Evolutionary conservation across 2,888 invertebrate genomes (phyloP).

Genomic region (Erpobdella octoculata): DNA sequence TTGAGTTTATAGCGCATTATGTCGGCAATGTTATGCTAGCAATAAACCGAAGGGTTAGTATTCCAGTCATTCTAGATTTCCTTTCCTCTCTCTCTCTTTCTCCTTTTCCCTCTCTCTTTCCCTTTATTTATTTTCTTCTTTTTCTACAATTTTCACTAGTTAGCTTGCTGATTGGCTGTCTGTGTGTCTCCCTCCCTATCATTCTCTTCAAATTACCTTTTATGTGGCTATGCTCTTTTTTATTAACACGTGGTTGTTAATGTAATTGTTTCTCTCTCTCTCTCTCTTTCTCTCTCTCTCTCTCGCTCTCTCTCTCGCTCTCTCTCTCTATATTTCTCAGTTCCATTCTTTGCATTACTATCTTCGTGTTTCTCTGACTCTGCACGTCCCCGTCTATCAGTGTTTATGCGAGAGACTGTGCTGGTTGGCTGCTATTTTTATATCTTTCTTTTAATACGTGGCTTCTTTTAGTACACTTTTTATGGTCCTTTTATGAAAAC

Average conservation of each 20-base stretch:
- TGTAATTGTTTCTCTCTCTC: too few relatives aligned
- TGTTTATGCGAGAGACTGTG: background rate
- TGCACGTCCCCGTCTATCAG: background rate
- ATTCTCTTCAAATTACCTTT: too few relatives aligned
- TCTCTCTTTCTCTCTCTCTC: background rate
- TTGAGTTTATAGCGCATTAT: background rate
- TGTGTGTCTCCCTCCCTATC: too few relatives aligned
- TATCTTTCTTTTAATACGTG: constrained; percentile 4
- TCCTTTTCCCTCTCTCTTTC: background rate
- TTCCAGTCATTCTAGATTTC: background rate
- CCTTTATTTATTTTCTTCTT: background rate
- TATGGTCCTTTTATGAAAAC: background rate
- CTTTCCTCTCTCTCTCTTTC: background rate
- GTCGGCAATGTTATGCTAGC: constrained; percentile 1
- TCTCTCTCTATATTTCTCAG: background rate
- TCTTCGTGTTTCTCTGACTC: background rate
- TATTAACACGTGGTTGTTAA: too few relatives aligned
- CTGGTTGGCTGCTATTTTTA: constrained; percentile 4
- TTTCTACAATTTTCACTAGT: background rate
- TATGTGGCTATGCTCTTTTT: too few relatives aligned
- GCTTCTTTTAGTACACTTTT: constrained; percentile 1
- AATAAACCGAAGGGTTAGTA: constrained; percentile 1
- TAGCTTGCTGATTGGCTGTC: too few relatives aligned
- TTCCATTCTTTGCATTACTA: background rate
- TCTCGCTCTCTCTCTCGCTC: background rate